These are phyloP conservation scores for Portunus trituberculatus DNA, from an alignment of 1,140 invertebrate species.

Conservation along the genomic window DNA sequence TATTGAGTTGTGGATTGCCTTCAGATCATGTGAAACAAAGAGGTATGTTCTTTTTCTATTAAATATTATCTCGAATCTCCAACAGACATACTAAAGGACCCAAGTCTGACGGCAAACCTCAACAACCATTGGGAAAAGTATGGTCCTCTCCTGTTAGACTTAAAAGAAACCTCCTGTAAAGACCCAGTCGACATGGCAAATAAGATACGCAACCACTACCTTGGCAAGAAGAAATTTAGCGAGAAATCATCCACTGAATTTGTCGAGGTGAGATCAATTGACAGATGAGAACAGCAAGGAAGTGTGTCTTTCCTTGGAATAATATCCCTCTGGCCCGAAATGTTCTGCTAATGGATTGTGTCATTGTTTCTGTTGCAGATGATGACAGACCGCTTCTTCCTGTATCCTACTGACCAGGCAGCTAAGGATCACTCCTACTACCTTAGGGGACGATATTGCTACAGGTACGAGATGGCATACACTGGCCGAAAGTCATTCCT, in stretches of 20 bases:
- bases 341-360: background rate
- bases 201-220: slow-evolving; percentile 72
- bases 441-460: slow-evolving; percentile 56
- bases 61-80: background rate
- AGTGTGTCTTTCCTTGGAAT: too few relatives aligned
- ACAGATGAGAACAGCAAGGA: background rate
- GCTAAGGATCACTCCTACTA: slow-evolving; percentile 65
- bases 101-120: slow-evolving; percentile 57
- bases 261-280: slow-evolving; percentile 64
- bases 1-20: too few relatives aligned
- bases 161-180: slow-evolving; percentile 71
- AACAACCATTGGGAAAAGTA: slow-evolving; percentile 76
- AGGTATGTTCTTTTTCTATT: too few relatives aligned
- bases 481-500: slow-evolving; percentile 75
- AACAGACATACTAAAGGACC: slow-evolving; percentile 73
- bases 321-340: background rate
- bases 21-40: too few relatives aligned
- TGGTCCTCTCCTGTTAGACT: slow-evolving; percentile 69
- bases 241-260: slow-evolving; percentile 68
- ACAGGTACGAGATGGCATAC: slow-evolving; percentile 74
- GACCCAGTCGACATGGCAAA: slow-evolving; percentile 70
- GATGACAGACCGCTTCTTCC: slow-evolving; percentile 77
- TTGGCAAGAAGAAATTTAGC: slow-evolving; percentile 74
- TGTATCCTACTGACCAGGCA: slow-evolving; percentile 72
- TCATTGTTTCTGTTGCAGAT: slow-evolving; percentile 63